Evolutionary conservation across 2,797 vertebrate genomes (phyloP).

Genomic region (Tympanoctomys barrerae): DNA sequence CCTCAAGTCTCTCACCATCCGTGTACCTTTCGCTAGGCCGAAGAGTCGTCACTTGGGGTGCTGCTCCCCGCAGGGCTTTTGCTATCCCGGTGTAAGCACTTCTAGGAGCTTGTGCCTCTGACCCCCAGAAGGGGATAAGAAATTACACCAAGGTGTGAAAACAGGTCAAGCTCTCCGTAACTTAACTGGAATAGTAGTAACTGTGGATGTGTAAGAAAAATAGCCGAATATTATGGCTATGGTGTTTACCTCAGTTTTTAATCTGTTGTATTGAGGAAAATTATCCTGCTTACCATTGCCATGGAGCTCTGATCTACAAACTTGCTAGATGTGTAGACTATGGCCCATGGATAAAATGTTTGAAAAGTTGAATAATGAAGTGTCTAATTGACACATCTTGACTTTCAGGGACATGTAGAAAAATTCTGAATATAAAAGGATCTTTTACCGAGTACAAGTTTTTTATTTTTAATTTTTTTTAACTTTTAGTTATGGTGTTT

Average conservation of each 20-base stretch:
- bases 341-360: background rate
- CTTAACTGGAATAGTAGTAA: constrained; percentile 4
- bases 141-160: constrained; percentile 36
- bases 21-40: background rate
- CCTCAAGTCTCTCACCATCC: background rate
- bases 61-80: background rate
- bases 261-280: background rate
- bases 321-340: background rate
- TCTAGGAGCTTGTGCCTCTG: background rate
- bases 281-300: background rate
- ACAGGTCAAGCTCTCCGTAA: background rate
- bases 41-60: background rate
- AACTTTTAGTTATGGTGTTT: background rate
- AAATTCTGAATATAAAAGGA: background rate
- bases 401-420: constrained; percentile 37
- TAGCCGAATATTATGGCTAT: too few species aligned
- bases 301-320: background rate
- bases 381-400: background rate
- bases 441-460: background rate
- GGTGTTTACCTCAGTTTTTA: background rate
- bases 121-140: background rate
- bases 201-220: background rate
- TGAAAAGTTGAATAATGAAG: constrained; percentile 14
- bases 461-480: background rate
- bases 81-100: background rate